phyloP scores from a whole-genome alignment of 2,113 vertebrate genomes.

The Perccottus glenii region DNA sequence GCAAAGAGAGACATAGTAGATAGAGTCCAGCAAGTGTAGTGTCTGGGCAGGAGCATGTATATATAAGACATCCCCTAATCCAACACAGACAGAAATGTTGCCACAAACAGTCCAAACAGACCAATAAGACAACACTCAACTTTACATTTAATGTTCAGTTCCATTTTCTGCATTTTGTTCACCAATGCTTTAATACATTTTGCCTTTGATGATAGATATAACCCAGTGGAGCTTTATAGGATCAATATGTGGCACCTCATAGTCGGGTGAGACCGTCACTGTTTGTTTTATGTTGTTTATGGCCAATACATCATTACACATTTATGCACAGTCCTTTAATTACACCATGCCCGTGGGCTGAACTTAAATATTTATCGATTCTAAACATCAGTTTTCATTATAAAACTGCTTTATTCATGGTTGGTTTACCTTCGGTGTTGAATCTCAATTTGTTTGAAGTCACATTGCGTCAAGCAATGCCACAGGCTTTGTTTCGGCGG shows the following conservation, averaged over 20 bases:
- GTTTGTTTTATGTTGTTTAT: constrained; percentile 35
- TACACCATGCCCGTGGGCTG: constrained; percentile 39
- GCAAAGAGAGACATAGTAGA: no score
- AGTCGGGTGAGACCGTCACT: constrained; percentile 30
- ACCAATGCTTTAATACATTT: background rate
- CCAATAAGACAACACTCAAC: no score
- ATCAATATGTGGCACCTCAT: constrained; percentile 35
- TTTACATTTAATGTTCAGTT: background rate
- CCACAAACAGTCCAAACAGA: no score
- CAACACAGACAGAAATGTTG: no score
- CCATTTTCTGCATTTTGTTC: background rate
- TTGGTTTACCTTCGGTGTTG: constrained; percentile 52
- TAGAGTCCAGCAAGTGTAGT: no score
- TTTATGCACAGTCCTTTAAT: constrained; percentile 49
- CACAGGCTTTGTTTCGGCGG: constrained; percentile 51
- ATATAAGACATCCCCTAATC: no score
- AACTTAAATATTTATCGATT: constrained; percentile 65
- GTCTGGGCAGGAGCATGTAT: no score
- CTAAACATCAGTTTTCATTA: constrained; percentile 58
- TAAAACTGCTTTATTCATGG: constrained; percentile 51
- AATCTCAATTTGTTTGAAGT: constrained; percentile 51
- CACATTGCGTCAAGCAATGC: constrained; percentile 25
- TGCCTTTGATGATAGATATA: constrained; percentile 24
- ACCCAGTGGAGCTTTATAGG: constrained; percentile 8
- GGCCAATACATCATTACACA: constrained; percentile 49